A percentile compares a stretch with the other conserved stretches of the same genome.
Evolutionary conservation across 2,113 vertebrate species (phyloP).

Genomic region (Carassius carassius): DNA sequence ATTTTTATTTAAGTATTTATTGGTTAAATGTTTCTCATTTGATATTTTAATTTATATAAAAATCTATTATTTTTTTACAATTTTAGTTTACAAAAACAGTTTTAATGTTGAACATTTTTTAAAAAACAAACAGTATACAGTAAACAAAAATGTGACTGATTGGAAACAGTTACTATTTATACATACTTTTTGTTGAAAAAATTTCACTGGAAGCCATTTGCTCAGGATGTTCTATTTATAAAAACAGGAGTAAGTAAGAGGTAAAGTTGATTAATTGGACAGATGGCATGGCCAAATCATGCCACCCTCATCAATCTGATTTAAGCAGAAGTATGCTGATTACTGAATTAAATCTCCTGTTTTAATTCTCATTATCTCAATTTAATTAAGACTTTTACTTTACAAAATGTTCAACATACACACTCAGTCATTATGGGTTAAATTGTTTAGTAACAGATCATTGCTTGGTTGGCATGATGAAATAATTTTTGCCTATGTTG

Average conservation of each 20-base stretch:
- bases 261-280: neutral
- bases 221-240: conserved; percentile 6
- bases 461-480: neutral
- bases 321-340: conserved; percentile 15
- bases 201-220: neutral
- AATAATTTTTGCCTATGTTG: no score
- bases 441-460: no score
- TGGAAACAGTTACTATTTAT: neutral
- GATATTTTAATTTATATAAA: neutral
- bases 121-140: no score
- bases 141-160: neutral
- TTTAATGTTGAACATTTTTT: no score
- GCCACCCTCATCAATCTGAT: neutral
- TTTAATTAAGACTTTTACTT: neutral
- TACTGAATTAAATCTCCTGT: neutral
- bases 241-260: neutral
- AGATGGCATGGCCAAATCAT: neutral
- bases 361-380: no score
- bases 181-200: neutral
- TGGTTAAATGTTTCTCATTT: neutral
- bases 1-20: no score
- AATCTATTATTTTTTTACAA: no score
- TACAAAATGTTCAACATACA: no score
- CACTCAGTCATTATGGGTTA: no score
- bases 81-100: neutral